Percentiles rank a stretch among this genome's conserved stretches.
phyloP scores from a whole-genome alignment of 2,888 invertebrate genomes.

The Synergus umbraculus region DNA sequence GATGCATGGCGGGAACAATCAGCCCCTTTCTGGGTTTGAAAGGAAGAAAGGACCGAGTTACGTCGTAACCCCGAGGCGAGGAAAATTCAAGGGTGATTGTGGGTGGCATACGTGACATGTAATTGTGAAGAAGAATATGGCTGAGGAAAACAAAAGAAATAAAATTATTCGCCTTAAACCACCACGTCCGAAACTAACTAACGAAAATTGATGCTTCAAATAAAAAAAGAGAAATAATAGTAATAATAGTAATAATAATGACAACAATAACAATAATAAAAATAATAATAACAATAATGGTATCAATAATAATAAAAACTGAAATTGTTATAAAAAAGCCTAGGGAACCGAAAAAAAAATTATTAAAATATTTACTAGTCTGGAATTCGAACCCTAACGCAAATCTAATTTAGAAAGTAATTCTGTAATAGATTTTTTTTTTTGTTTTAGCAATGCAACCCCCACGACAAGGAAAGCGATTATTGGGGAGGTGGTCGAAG shows the following conservation, averaged over 20 bases:
- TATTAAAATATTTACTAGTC: background rate
- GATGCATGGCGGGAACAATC: constrained; percentile 6
- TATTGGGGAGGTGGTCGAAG: constrained; percentile 75
- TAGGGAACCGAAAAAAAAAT: background rate
- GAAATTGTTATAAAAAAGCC: background rate
- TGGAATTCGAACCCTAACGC: background rate
- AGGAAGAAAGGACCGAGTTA: constrained; percentile 7
- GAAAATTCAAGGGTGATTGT: background rate
- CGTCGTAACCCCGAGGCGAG: background rate
- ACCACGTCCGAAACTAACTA: background rate
- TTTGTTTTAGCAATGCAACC: constrained; percentile 75
- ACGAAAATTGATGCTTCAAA: constrained; percentile 8
- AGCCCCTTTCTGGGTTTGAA: background rate
- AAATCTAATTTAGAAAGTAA: background rate
- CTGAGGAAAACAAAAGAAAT: background rate
- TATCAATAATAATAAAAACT: no score
- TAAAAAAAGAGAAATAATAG: background rate
- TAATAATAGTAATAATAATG: no score
- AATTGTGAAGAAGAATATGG: constrained; percentile 4
- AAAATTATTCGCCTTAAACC: background rate
- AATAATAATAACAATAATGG: no score
- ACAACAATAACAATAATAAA: no score
- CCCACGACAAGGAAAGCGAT: constrained; percentile 76
- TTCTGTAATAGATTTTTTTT: background rate
- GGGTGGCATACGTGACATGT: constrained; percentile 34